Base-by-base conservation (phyloP, 1,140 invertebrate genomes). In the Palaemon carinicauda region DNA sequence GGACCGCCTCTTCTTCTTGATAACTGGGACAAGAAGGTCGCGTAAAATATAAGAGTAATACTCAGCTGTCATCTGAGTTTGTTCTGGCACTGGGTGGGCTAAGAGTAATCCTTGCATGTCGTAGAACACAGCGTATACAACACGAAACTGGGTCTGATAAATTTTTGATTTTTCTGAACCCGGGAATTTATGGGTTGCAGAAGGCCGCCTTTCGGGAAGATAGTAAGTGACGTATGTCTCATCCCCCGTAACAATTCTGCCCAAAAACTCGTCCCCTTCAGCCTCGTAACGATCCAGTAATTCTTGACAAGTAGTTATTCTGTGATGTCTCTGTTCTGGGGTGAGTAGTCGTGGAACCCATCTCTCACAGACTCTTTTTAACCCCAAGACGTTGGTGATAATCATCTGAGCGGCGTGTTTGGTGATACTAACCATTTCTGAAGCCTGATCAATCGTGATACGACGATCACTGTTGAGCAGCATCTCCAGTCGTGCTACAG, bases 141-240 rank as follows among this genome's bases (percentile, higher is more conserved):
- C 80, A 24, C 87, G 87, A 41, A 69, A 73, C 81, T 79, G 75
- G 27, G 33, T 77, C 19, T 82, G 56, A n/a, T 9, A 17, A 27
- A 82, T n/a, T 41, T 83, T 82, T 15, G 10, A 24, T 14, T 60
- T 82, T 15, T 82, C 80, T 14, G 75, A 15, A 10, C 54, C n/a
- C 17, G 41, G 21, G 4, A 9, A 9, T 19, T 79, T 79, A 17
- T 24, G 15, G 0, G 73, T 92, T 89, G 90, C 90, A 74, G 91
- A 91, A 88, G 91, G 90, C 90, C 90, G 91, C 83, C 91, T 91
- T 90, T 83, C 74, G 17, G 80, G 80, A n/a, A 73, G 50, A 51
- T 87, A 82, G 52, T 89, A 87, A 24, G 85, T 88, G 60, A 89
- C 87, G 74, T 82, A 90, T 51, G 89, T 88, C 74, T 87, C 87